Base-by-base conservation (phyloP, 1,140 invertebrate species). In the Battus philenor region DNA sequence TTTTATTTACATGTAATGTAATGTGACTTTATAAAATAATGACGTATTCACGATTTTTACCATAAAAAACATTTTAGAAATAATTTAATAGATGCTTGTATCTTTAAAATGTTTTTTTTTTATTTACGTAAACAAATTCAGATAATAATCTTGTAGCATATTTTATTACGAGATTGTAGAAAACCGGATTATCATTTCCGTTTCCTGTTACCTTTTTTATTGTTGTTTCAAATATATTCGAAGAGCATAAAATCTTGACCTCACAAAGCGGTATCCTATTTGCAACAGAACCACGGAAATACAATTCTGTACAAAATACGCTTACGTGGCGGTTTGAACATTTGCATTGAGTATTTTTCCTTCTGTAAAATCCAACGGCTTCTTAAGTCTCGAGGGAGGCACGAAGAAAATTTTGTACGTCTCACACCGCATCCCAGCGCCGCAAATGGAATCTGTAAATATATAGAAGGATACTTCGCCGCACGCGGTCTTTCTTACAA, bases 301-400 rank as follows among this genome's bases (percentile, higher is more conserved):
- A 45, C 20, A 33, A 45, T 27, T 27, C 47, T 16, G 22, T 41
- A 41, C 22, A 27, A 44, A 50, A 50, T 50, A 50, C 39, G 41
- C 32, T 50, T 31, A 43, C 27, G 31, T 36, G 11, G 47, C 47
- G 39, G 27, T 44, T 49, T 49, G 47, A 49, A 49, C 47, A 49
- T 49, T 49, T 49, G 47, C 47, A 49, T 49, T 44, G 47, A 34
- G 38, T 38, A 44, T 49, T 48, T 48, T n/a, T 32, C 48, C 41
- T 45, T 47, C 50, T 22, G 44, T 48, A 52, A 43, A 57, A 52
- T 49, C 49, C 43, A 46, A 32, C 26, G 30, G 34, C 24, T 41
- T 41, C 38, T 41, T 29, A 50, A 51, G 10, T 47, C 47, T 44
- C 12, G 9, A 20, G 30, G 36, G 32, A 41, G 24, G 30, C 18